Conservation (phyloP, 2,888 invertebrate genomes). For the Blera fallax region DNA sequence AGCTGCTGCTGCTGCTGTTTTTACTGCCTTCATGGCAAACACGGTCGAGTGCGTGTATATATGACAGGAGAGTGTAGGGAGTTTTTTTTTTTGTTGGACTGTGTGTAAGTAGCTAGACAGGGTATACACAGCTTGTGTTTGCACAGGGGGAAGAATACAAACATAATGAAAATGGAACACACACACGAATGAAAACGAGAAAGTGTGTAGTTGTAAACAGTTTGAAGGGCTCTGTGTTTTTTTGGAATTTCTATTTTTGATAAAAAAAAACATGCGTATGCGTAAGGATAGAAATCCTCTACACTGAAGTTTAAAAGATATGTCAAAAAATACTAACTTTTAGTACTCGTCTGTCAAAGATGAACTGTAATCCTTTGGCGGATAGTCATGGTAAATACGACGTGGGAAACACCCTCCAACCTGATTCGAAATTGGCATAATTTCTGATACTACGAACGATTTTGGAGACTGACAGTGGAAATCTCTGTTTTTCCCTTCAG, state of each 20-base stretch:
- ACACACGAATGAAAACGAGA: background rate
- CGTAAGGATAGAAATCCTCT: no score
- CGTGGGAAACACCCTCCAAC: no score
- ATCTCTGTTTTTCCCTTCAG: no score
- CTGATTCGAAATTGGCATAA: no score
- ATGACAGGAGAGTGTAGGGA: conserved; percentile 7
- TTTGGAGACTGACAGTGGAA: no score
- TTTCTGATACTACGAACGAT: no score
- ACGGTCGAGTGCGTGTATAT: conserved; percentile 31
- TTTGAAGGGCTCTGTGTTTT: conserved; percentile 33
- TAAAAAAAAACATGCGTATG: no score
- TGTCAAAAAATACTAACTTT: no score
- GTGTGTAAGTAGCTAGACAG: conserved; percentile 49
- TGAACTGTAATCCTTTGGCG: no score
- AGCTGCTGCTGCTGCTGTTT: conserved; percentile 45
- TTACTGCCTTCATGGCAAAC: conserved; percentile 37
- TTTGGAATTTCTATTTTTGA: conserved; percentile 19
- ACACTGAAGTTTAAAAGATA: no score
- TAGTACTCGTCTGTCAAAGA: no score
- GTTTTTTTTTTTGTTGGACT: conserved; percentile 15
- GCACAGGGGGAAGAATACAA: conserved; percentile 6
- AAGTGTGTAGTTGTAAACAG: conserved; percentile 28
- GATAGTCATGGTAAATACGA: no score
- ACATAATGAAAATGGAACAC: conserved; percentile 41
- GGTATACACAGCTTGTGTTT: conserved; percentile 69